These are phyloP conservation scores for Malurus melanocephalus DNA, from an alignment of 2,113 vertebrate genomes.

Conservation along the genomic window DNA sequence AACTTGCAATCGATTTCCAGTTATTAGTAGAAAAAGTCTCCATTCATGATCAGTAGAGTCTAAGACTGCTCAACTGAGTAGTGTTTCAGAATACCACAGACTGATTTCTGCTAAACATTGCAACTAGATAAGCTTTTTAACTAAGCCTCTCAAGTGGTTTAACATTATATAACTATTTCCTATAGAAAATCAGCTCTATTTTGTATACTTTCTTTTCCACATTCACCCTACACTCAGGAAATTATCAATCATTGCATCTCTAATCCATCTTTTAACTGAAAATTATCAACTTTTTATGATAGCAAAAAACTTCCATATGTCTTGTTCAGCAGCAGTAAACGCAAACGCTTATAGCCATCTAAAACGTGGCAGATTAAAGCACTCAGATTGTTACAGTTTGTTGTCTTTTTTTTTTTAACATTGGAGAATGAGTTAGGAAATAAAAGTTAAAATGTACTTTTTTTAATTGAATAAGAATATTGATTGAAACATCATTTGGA, in stretches of 20 bases:
- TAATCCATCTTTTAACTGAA: not conserved
- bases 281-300: not conserved
- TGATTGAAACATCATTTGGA: not conserved
- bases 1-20: not conserved
- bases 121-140: not conserved
- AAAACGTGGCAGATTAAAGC: not conserved
- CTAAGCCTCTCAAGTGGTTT: not conserved
- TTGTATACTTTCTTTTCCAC: not conserved
- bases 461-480: not conserved
- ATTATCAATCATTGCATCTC: not conserved
- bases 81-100: not conserved
- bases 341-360: not conserved
- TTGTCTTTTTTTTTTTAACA: not conserved
- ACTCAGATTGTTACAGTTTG: not conserved
- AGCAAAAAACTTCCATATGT: not conserved
- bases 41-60: not conserved
- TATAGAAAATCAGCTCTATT: not conserved
- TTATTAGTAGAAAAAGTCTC: not conserved
- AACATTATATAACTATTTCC: not conserved
- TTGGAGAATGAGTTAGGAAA: not conserved
- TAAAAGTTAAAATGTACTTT: not conserved
- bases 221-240: not conserved
- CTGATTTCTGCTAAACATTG: not conserved
- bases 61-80: not conserved
- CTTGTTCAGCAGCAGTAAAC: not conserved